phyloP scores from a whole-genome alignment of 64 coral and sea anemone genomes.

The Anthopleura sola region DNA sequence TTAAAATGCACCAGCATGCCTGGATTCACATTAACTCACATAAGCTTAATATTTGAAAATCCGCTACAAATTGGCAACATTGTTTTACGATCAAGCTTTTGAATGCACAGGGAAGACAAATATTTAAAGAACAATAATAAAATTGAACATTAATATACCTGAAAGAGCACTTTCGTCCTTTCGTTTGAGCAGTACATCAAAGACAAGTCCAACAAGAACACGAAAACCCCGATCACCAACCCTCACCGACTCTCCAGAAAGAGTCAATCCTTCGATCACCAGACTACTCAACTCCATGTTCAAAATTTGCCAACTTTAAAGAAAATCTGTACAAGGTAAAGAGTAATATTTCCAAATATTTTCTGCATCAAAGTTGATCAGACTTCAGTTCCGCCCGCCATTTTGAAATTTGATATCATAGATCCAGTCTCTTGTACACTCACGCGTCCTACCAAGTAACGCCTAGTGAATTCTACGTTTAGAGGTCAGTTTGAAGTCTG shows the following conservation, averaged over 20 bases:
- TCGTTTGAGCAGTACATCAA: conserved; percentile 71
- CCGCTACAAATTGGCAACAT: too few species aligned
- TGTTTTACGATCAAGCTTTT: too few species aligned
- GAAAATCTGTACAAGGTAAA: not conserved
- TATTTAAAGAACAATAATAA: not conserved
- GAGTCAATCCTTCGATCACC: conserved; percentile 61
- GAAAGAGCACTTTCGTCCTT: conserved; percentile 62
- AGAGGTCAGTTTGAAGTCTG: not conserved
- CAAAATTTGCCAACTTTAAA: not conserved
- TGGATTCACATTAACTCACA: too few species aligned
- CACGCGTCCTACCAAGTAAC: not conserved
- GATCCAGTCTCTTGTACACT: not conserved
- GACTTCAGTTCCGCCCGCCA: not conserved
- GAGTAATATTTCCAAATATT: not conserved
- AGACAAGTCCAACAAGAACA: conserved; percentile 51
- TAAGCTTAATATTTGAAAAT: too few species aligned
- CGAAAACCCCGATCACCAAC: conserved; percentile 71
- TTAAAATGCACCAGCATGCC: too few species aligned
- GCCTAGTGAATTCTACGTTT: not conserved
- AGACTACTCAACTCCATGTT: conserved; percentile 73
- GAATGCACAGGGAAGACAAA: too few species aligned
- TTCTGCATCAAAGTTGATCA: not conserved
- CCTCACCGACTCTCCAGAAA: conserved; percentile 69
- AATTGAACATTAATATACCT: conserved; percentile 3
- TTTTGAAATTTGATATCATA: conserved; percentile 12